phyloP scores from a whole-genome alignment of 2,888 invertebrate species.

The Isoperla grammatica region DNA sequence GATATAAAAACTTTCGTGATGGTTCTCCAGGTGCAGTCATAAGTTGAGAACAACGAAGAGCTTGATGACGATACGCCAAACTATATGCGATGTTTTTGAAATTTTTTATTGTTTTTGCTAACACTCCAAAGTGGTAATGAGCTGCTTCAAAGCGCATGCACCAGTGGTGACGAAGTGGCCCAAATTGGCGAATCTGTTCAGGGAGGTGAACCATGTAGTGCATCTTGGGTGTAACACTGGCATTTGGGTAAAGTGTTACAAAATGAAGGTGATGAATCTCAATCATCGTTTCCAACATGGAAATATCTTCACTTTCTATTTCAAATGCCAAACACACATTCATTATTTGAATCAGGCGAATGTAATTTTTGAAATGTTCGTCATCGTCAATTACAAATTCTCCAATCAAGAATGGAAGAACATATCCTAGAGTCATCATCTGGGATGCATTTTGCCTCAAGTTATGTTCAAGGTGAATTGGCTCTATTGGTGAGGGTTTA shows the following conservation, averaged over 20 bases:
- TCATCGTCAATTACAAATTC: slow-evolving; percentile 27
- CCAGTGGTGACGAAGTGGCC: slow-evolving; percentile 31
- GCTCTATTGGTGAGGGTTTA: slow-evolving; percentile 31
- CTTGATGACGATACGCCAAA: slow-evolving; percentile 29
- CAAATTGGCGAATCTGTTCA: slow-evolving; percentile 29
- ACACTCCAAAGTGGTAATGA: slow-evolving; percentile 29
- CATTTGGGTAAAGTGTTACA: slow-evolving; percentile 30
- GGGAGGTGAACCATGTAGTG: slow-evolving; percentile 31
- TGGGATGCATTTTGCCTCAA: slow-evolving; percentile 34
- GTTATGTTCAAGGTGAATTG: slow-evolving; percentile 20
- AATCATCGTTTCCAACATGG: slow-evolving; percentile 31
- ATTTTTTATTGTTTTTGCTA: slow-evolving; percentile 29
- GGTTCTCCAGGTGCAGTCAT: slow-evolving; percentile 2
- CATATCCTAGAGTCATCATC: slow-evolving; percentile 30
- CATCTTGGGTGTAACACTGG: slow-evolving; percentile 28
- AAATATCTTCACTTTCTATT: slow-evolving; percentile 22
- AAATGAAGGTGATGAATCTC: slow-evolving; percentile 27
- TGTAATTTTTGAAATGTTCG: slow-evolving; percentile 23
- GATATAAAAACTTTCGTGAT: slow-evolving; percentile 25
- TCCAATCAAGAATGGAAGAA: slow-evolving; percentile 32
- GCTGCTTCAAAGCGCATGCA: slow-evolving; percentile 32
- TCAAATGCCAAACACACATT: slow-evolving; percentile 32
- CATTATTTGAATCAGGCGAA: slow-evolving; percentile 31
- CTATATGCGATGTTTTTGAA: slow-evolving; percentile 32
- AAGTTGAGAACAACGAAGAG: slow-evolving; percentile 26